phyloP scores from a whole-genome alignment of 1,140 invertebrate genomes.

The Laupala kohalensis region DNA sequence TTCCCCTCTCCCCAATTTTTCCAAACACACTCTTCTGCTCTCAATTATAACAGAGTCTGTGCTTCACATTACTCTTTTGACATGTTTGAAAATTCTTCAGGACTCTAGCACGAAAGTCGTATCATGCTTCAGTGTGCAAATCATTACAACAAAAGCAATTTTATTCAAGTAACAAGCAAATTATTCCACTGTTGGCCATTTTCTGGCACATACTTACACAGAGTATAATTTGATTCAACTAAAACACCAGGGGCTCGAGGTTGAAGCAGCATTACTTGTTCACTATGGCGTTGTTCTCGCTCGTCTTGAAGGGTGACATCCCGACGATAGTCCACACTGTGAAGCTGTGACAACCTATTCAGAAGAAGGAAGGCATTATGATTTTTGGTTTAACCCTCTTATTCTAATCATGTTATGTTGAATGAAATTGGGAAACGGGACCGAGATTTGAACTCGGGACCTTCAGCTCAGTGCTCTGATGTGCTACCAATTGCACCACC shows the following conservation, averaged over 20 bases:
- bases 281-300: slow-evolving; percentile 50
- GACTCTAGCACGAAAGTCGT: no score
- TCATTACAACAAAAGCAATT: background rate
- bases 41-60: no score
- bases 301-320: slow-evolving; percentile 60
- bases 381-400: no score
- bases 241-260: slow-evolving; percentile 45
- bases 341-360: slow-evolving; percentile 53
- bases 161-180: background rate
- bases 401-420: background rate
- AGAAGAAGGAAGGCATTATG: background rate
- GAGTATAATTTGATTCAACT: slow-evolving; percentile 53
- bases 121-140: background rate
- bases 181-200: background rate
- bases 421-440: no score
- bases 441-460: no score
- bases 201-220: slow-evolving; percentile 39
- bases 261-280: slow-evolving; percentile 56
- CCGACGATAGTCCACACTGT: slow-evolving; percentile 51
- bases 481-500: background rate
- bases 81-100: no score
- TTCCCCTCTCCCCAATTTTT: no score
- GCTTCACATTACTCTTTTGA: no score
- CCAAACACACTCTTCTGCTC: no score
- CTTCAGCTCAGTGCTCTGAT: no score